These are phyloP conservation scores for Corythornis madagascariensis DNA, from an alignment of 2,113 vertebrate genomes.

Conservation along the genomic window DNA sequence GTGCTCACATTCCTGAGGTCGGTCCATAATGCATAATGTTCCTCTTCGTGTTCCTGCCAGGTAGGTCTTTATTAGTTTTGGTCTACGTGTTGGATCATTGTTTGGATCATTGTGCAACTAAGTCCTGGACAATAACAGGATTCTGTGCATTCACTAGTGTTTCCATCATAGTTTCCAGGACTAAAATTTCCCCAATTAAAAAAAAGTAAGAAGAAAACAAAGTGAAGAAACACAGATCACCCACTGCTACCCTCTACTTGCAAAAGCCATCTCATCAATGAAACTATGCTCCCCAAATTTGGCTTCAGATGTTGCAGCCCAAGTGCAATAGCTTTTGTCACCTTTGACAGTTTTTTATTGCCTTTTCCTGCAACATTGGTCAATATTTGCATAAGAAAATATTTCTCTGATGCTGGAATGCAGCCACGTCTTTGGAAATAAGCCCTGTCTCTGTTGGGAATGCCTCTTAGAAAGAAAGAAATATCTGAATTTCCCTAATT, in stretches of 20 bases:
- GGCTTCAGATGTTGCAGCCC: background rate
- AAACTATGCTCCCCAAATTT: background rate
- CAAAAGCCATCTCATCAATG: background rate
- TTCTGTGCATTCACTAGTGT: background rate
- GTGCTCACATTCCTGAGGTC: background rate
- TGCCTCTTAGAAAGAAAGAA: slow-evolving; percentile 12
- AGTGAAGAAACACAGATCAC: background rate
- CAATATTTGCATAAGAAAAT: slow-evolving; percentile 43
- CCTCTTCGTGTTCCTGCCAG: slow-evolving; percentile 35
- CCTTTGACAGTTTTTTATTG: slow-evolving; percentile 1
- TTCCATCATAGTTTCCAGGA: background rate
- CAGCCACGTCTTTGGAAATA: slow-evolving; percentile 22
- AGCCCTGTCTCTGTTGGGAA: slow-evolving; percentile 11
- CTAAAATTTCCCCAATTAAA: background rate
- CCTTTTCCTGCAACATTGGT: slow-evolving; percentile 18
- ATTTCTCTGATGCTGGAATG: background rate
- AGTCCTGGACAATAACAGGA: slow-evolving; percentile 11
- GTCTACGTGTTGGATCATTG: background rate
- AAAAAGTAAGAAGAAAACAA: background rate
- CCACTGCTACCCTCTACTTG: background rate
- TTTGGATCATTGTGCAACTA: background rate
- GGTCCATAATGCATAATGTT: background rate
- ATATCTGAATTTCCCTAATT: slow-evolving; percentile 23
- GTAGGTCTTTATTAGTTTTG: slow-evolving; percentile 59
- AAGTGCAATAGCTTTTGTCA: background rate